Evolutionary conservation across 1,140 invertebrate genomes (phyloP).

Genomic region (Rhopalosiphum maidis): DNA sequence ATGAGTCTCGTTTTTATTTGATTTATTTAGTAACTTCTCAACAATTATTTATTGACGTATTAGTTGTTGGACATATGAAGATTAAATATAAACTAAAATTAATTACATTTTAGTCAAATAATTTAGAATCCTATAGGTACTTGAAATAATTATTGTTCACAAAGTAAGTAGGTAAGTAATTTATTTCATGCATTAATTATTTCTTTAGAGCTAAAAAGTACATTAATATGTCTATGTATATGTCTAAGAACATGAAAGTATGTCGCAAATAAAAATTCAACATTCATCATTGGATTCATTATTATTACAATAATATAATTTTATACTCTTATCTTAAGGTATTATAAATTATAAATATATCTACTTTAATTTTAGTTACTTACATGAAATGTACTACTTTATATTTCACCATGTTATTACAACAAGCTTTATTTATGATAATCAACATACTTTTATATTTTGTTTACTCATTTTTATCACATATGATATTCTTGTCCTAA

Average conservation of each 20-base stretch:
- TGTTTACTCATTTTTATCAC: conserved; percentile 15
- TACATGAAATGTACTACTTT: neutral
- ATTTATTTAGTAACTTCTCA: no score
- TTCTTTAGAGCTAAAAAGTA: no score
- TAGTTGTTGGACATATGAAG: no score
- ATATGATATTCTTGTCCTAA: neutral
- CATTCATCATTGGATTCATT: neutral
- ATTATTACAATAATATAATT: neutral
- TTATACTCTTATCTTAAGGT: neutral
- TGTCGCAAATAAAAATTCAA: neutral
- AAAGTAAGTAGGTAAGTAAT: neutral
- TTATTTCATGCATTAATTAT: neutral
- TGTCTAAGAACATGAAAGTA: no score
- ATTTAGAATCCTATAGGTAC: neutral
- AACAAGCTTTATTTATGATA: neutral
- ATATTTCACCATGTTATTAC: neutral
- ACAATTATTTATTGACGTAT: no score
- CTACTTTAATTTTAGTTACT: neutral
- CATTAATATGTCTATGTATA: neutral
- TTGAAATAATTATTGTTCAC: neutral
- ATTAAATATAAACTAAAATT: neutral
- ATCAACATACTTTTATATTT: neutral
- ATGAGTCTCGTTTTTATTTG: no score
- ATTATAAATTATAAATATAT: neutral
- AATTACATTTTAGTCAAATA: neutral